Evolutionary conservation across 2,797 vertebrate species (phyloP).

Genomic region (Pseudochirops cupreus): DNA sequence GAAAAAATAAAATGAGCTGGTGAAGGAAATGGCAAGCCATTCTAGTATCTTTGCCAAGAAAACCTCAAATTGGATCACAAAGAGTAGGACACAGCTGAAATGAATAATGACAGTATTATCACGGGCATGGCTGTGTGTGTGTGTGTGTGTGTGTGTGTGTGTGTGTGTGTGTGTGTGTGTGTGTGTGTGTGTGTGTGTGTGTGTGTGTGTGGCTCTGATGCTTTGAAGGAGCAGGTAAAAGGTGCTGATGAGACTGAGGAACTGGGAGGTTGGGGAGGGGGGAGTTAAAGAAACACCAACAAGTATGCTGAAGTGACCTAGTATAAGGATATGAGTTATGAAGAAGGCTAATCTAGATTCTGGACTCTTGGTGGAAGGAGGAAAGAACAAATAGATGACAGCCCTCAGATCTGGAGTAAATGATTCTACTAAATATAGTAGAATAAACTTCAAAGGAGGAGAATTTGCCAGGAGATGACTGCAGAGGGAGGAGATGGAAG

Average conservation of each 20-base stretch:
- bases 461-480: background rate
- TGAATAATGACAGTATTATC: background rate
- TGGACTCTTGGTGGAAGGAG: background rate
- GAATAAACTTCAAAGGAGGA: background rate
- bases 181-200: no score
- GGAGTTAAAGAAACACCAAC: background rate
- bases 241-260: background rate
- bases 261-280: background rate
- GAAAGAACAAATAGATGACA: background rate
- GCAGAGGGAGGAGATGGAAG: background rate
- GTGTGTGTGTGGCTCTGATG: background rate
- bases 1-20: no score
- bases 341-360: background rate
- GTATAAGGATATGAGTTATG: background rate
- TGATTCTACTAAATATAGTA: background rate
- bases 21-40: no score
- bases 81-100: no score
- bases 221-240: background rate
- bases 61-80: no score
- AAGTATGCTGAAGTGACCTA: background rate
- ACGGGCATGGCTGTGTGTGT: background rate
- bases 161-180: no score
- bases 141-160: no score
- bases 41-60: no score
- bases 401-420: background rate